Evolutionary conservation across 1,140 invertebrate genomes (phyloP).

Genomic region (Charaxes varanes): DNA sequence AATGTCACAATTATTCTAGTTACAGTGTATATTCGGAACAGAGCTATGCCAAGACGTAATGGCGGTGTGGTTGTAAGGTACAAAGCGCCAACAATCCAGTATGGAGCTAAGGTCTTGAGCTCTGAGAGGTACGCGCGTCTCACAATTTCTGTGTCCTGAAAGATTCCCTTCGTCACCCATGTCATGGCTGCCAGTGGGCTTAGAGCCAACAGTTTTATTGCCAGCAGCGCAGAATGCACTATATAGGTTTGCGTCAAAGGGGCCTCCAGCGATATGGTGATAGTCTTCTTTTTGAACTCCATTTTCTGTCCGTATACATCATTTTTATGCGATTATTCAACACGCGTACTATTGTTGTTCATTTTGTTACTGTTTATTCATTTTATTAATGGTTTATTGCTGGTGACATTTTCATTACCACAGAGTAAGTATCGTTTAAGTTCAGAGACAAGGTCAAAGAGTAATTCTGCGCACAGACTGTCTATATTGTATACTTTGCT

Average conservation of each 20-base stretch:
- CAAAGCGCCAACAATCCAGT: slow-evolving; percentile 39
- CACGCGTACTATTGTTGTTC: too few species aligned
- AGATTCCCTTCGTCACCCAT: slow-evolving; percentile 38
- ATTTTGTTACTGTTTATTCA: too few species aligned
- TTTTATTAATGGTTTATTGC: too few species aligned
- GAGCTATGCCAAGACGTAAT: slow-evolving; percentile 22
- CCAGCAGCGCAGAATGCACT: slow-evolving; percentile 37
- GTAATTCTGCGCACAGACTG: too few species aligned
- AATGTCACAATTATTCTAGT: slow-evolving; percentile 29
- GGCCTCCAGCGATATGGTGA: slow-evolving; percentile 32
- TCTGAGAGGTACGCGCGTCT: slow-evolving; percentile 39
- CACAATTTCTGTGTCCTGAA: slow-evolving; percentile 33
- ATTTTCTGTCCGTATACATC: too few species aligned
- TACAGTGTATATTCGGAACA: slow-evolving; percentile 33
- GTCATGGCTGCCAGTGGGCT: slow-evolving; percentile 37
- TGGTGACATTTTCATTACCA: too few species aligned
- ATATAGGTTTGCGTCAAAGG: slow-evolving; percentile 37
- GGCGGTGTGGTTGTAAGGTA: slow-evolving; percentile 37
- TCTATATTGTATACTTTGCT: too few species aligned
- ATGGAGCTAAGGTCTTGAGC: slow-evolving; percentile 41
- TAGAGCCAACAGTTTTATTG: slow-evolving; percentile 35
- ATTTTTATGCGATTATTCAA: too few species aligned
- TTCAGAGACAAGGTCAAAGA: too few species aligned
- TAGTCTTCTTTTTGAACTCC: slow-evolving; percentile 22
- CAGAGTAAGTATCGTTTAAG: too few species aligned